These are phyloP conservation scores for Protaetia brevitarsis DNA, from an alignment of 1,140 invertebrate genomes.

Conservation along the genomic window DNA sequence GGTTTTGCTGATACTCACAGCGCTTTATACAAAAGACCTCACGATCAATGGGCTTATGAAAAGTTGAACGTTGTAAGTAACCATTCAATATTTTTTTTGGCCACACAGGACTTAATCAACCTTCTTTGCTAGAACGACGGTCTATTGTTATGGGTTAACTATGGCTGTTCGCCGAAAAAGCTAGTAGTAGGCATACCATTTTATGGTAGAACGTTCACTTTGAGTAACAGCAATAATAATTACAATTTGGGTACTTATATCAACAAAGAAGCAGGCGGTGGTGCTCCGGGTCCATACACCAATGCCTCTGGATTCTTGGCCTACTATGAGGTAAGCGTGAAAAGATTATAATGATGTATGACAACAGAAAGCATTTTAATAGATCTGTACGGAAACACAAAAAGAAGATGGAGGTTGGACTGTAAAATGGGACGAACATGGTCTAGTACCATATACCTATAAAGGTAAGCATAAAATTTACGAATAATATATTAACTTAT, in stretches of 20 bases:
- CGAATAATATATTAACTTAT: not conserved
- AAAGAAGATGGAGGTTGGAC: constrained; percentile 71
- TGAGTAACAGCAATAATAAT: constrained; percentile 76
- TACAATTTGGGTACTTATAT: constrained; percentile 80
- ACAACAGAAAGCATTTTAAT: constrained; percentile 28
- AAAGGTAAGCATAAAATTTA: constrained; percentile 56
- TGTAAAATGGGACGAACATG: constrained; percentile 75
- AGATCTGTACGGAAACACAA: constrained; percentile 75
- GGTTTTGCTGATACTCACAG: constrained; percentile 85
- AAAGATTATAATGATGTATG: not conserved
- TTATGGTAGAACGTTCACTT: constrained; percentile 79
- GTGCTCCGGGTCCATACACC: constrained; percentile 78
- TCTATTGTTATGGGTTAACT: constrained; percentile 77
- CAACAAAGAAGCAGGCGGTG: constrained; percentile 83
- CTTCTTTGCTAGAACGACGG: constrained; percentile 70
- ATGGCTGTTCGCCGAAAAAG: constrained; percentile 83
- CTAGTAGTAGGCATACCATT: constrained; percentile 84
- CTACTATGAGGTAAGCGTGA: constrained; percentile 74
- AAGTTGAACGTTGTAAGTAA: constrained; percentile 79
- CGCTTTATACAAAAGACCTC: constrained; percentile 76
- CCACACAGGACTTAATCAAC: not conserved
- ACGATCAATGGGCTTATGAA: constrained; percentile 84
- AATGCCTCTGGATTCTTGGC: constrained; percentile 80
- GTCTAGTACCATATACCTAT: constrained; percentile 80
- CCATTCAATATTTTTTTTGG: not conserved